Conservation (phyloP, 2,797 vertebrate genomes). For the Macropus fuliginosus region DNA sequence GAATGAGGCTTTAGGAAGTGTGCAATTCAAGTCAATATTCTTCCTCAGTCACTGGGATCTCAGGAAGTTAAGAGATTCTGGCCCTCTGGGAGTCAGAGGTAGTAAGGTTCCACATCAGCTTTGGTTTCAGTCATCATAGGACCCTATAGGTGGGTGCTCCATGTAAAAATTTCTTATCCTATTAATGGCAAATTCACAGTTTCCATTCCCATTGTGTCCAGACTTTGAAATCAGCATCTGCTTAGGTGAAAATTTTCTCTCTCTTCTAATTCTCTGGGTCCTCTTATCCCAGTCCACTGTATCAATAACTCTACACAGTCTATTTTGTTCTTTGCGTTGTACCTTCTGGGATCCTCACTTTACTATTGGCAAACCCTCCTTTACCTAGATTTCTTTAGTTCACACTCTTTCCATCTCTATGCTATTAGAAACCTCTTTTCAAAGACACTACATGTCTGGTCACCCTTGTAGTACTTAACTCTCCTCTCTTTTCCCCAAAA, state of each 20-base stretch:
- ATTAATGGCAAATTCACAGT: not conserved
- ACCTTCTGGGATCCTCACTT: not conserved
- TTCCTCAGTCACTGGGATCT: not conserved
- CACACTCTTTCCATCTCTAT: not conserved
- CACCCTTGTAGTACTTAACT: not conserved
- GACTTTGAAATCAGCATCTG: not conserved
- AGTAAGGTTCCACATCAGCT: not conserved
- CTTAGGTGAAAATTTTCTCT: not conserved
- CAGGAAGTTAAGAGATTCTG: not conserved
- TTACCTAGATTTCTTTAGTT: not conserved
- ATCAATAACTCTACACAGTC: not conserved
- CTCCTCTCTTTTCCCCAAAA: not conserved
- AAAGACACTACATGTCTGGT: not conserved
- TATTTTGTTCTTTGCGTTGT: not conserved
- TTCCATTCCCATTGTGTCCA: not conserved
- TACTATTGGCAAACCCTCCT: not conserved
- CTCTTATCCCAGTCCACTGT: not conserved
- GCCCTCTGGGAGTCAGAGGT: not conserved
- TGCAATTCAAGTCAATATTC: not conserved
- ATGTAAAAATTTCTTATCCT: not conserved
- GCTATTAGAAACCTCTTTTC: not conserved
- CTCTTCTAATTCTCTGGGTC: not conserved
- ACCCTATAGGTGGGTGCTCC: not conserved
- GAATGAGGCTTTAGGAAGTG: not conserved
- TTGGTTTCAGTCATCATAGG: not conserved